These are phyloP conservation scores for Lithodes maja DNA, from an alignment of 2,888 invertebrate species.

Conservation along the genomic window DNA sequence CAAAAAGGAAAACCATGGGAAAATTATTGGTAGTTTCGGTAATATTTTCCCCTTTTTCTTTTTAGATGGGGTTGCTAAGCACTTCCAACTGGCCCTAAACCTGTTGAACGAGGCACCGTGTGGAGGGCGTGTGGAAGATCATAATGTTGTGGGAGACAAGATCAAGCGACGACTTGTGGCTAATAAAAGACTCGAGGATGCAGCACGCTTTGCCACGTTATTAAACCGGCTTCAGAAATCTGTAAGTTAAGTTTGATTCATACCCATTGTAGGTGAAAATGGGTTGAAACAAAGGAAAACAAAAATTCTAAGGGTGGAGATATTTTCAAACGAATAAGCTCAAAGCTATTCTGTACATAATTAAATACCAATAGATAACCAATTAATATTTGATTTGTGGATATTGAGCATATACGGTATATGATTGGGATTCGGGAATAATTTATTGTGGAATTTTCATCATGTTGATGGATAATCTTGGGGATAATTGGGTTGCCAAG, in stretches of 20 bases:
- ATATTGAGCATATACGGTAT: not conserved
- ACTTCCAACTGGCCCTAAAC: constrained; percentile 58
- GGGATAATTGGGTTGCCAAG: not conserved
- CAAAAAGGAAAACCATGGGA: too few relatives aligned
- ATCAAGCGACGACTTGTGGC: constrained; percentile 64
- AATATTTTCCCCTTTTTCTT: not conserved
- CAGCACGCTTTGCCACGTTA: constrained; percentile 56
- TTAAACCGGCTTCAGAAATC: constrained; percentile 62
- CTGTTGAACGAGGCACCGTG: constrained; percentile 49
- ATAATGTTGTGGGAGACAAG: constrained; percentile 59
- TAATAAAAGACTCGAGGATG: constrained; percentile 66
- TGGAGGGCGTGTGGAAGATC: constrained; percentile 44
- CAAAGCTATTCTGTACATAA: too few relatives aligned
- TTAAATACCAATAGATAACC: too few relatives aligned
- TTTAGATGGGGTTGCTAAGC: constrained; percentile 44
- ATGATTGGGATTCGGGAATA: too few relatives aligned
- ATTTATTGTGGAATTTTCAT: not conserved
- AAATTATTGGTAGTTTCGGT: too few relatives aligned
- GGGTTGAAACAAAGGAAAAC: too few relatives aligned
- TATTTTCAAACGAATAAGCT: too few relatives aligned
- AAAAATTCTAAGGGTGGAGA: too few relatives aligned
- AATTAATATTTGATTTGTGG: not conserved
- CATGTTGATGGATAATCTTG: not conserved
- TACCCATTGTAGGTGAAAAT: too few relatives aligned
- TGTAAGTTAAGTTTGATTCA: too few relatives aligned